Conservation (phyloP, 2,888 invertebrate species). For the Andrena hattorfiana region DNA sequence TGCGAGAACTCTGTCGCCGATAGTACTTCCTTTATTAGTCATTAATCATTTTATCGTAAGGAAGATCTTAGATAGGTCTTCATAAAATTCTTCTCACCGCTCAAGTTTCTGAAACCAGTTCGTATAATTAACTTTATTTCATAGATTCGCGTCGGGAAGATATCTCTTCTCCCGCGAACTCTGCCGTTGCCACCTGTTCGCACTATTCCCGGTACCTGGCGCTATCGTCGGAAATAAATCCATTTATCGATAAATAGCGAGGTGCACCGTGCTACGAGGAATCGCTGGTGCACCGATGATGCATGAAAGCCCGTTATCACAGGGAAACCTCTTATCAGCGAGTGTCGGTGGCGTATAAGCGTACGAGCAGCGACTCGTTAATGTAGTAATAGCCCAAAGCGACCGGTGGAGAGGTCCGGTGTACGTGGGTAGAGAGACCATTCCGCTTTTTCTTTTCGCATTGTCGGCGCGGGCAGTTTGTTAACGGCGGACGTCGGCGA, state of each 20-base stretch:
- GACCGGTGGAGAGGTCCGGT: conserved; percentile 21
- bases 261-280: not conserved
- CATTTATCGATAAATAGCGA: not conserved
- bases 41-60: too few relatives aligned
- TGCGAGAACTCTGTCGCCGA: too few relatives aligned
- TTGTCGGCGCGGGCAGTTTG: conserved; percentile 55
- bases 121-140: not conserved
- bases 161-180: not conserved
- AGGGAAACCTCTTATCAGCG: conserved; percentile 64
- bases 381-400: conserved; percentile 59
- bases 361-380: conserved; percentile 52
- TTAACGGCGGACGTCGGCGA: conserved; percentile 57
- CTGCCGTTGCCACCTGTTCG: not conserved
- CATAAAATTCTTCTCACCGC: not conserved
- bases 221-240: not conserved
- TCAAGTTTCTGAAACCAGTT: not conserved
- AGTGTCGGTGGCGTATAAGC: conserved; percentile 56
- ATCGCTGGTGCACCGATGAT: conserved; percentile 13
- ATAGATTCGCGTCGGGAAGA: too few relatives aligned
- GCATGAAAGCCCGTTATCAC: conserved; percentile 59
- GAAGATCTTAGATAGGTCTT: too few relatives aligned
- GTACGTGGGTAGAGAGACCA: conserved; percentile 55
- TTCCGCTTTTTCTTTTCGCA: conserved; percentile 60
- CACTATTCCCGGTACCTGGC: not conserved
- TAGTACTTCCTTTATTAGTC: too few relatives aligned